Evolutionary conservation across 2,113 vertebrate species (phyloP), one percentile per base, ranked within the genome.

Genomic region (Pedionomus torquatus): DNA sequence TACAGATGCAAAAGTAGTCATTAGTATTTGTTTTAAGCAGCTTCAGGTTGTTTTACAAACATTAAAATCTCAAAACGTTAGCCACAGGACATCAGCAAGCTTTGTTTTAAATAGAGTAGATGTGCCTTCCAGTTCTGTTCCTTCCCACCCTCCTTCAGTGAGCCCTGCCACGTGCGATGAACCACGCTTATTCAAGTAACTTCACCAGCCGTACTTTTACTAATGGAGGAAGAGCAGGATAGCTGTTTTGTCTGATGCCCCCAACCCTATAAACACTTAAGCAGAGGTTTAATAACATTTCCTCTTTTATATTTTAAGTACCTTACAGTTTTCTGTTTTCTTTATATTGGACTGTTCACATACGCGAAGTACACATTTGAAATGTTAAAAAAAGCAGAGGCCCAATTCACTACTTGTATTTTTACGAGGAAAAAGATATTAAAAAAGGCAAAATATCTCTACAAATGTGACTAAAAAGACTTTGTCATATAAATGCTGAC

Each of bases 1-100:
- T 97, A 96, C 66, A 77, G 89, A 96, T 95, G 95, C 69, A 82
- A 57, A 93, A 97, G 89, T 82, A 97, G 89, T 87, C 94, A 95
- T 95, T 94, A 89, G 31, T 61, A 79, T 70, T 97, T 96, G 96
- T 90, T 95, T 97, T 66, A 97, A 97, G 97, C 97, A 98, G 97
- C 97, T 97, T 98, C 96, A 96, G 52, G 44, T 74, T 55, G 93
- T 57, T 87, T 83, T 87, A 82, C 52, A 84, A 96, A 95, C 89
- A 96, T 43, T 35, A 87, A 94, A 85, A 97, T 91, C 80, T 95
- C 94, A 96, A 93, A 94, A 89, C 35, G 84, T 96, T 92, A 96
- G 76, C 96, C 94, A 96, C 69, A 95, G 96, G 97, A 97, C 92
- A 97, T 76, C 26, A 41, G 94, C 92, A 97, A 97, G 94, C 87